Base-by-base conservation (phyloP, 2,113 vertebrate species). In the Etia nguti region DNA sequence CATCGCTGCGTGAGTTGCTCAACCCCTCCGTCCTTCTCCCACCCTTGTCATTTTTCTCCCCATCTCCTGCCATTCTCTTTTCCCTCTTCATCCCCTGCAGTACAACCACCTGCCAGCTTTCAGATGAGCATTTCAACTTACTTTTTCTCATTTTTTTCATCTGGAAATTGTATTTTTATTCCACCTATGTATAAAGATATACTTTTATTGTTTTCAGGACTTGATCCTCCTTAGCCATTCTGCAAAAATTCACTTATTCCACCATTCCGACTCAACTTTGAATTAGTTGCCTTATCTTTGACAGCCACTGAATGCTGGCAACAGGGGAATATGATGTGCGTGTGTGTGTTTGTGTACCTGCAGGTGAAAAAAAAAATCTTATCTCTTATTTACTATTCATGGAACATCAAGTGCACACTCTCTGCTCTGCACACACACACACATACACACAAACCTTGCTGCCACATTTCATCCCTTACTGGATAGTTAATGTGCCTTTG, bases 311-410 rank as follows among this genome's bases (percentile, higher is more conserved):
- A 82, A 84, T 65, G 55, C 73, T 73, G 8, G 22, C 31, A 22
- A 83, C 9, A 26, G 55, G 15, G 24, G 26, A 65, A 6, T 80
- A 55, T 38, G 8, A 24, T 8, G 13, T 86, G n/a, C 29, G 41
- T 81, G 31, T 56, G 15, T 81, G 11, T 31, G 57, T 59, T 26
- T 16, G 73, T 81, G 57, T 81, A 84, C 68, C 79, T 46, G 6
- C 43, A 50, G 48, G 62, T 57, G 54, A 8, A 84, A 91, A 54
- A 54, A n/a, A n/a, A 80, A 34, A 86, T 83, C 41, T 82, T 34
- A 85, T 86, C 79, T 55, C 85, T 85, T 81, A 88, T 86, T 89
- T 77, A 52, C 80, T 91, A 83, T 92, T 90, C 86, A 85, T 86
- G 83, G 38, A 70, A 43, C 89, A 80, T 31, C 11, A 31, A 88